phyloP scores from a whole-genome alignment of 2,888 invertebrate genomes.

The Temnothorax rugatulus region DNA sequence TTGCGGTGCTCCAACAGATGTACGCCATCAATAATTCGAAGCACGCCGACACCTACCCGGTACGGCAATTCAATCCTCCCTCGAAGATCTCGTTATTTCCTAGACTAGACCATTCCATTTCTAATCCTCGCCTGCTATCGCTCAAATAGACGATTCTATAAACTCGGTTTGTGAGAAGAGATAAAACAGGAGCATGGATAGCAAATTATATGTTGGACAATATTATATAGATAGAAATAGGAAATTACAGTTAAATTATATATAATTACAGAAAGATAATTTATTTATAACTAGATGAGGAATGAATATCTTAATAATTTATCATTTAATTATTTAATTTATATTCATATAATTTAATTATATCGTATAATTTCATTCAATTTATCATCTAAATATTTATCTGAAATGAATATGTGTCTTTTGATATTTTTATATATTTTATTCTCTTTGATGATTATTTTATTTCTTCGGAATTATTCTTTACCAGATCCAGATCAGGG shows the following conservation, averaged over 20 bases:
- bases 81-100: background rate
- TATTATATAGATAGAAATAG: background rate
- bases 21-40: constrained; percentile 86
- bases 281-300: background rate
- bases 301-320: background rate
- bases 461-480: background rate
- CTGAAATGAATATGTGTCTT: background rate
- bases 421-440: background rate
- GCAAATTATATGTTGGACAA: background rate
- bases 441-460: background rate
- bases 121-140: background rate
- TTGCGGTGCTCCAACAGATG: constrained; percentile 85
- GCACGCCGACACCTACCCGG: constrained; percentile 85
- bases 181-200: background rate
- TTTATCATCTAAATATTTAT: too few relatives aligned
- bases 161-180: background rate
- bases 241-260: background rate
- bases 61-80: constrained; percentile 65
- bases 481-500: constrained; percentile 37
- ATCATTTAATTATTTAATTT: background rate
- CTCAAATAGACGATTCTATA: background rate
- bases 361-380: too few relatives aligned
- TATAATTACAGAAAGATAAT: background rate
- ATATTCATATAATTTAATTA: too few relatives aligned
- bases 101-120: background rate